These are phyloP conservation scores for Varecia variegata DNA, from an alignment of 2,797 vertebrate species.

Conservation along the genomic window DNA sequence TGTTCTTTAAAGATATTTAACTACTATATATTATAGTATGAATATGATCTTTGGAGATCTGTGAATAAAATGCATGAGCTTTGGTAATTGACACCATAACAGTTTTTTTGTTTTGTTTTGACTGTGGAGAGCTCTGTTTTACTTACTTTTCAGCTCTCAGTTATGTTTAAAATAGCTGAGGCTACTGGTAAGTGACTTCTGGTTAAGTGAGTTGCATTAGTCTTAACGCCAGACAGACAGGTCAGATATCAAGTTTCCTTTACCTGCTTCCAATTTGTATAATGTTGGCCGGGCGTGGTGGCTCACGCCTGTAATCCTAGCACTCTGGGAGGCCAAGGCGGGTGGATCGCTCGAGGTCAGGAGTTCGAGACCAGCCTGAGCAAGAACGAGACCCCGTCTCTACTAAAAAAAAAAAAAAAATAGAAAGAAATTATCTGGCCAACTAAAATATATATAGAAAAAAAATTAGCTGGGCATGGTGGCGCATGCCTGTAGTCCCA, in stretches of 20 bases:
- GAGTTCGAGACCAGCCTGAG: too few species aligned
- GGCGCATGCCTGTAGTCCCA: too few species aligned
- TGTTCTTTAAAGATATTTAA: not conserved
- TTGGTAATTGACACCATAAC: not conserved
- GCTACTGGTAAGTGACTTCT: constrained; percentile 5
- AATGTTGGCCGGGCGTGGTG: too few species aligned
- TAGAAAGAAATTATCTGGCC: too few species aligned
- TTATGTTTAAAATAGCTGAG: constrained; percentile 24
- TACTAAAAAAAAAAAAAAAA: too few species aligned
- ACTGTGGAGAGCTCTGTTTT: not conserved
- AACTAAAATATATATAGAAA: too few species aligned
- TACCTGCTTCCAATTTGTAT: not conserved
- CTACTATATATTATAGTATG: not conserved
- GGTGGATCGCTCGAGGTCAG: too few species aligned
- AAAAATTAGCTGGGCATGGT: too few species aligned
- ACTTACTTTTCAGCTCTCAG: constrained; percentile 20
- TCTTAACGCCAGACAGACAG: not conserved
- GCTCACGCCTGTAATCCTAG: too few species aligned
- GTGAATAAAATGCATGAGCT: not conserved
- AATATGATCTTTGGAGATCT: not conserved
- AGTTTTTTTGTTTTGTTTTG: not conserved
- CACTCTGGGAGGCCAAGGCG: too few species aligned
- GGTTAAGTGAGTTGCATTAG: not conserved
- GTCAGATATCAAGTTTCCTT: not conserved
- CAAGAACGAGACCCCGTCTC: too few species aligned